Evolutionary conservation across 1,140 invertebrate genomes (phyloP).

Genomic region (Heliconius eleuchia): DNA sequence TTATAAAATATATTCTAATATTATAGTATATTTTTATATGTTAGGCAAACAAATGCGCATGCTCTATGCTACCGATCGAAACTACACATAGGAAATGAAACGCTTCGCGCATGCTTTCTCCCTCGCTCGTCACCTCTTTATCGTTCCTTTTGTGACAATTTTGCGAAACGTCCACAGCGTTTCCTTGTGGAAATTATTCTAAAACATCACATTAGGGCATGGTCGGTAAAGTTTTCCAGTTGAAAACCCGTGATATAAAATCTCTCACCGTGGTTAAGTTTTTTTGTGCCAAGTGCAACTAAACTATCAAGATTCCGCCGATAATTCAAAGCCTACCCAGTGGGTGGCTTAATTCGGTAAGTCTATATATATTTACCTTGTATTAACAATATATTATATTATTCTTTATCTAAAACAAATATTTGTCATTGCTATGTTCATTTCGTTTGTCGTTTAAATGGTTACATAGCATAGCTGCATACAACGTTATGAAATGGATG

Average conservation of each 20-base stretch:
- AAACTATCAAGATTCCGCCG: conserved; percentile 82
- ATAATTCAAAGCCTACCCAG: conserved; percentile 80
- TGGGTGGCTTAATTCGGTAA: conserved; percentile 81
- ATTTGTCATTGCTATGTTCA: conserved; percentile 4
- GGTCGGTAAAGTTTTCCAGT: conserved; percentile 73
- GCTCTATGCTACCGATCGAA: conserved; percentile 55
- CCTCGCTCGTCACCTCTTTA: conserved; percentile 26
- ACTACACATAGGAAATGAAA: conserved; percentile 33
- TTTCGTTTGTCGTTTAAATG: background rate
- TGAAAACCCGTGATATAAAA: conserved; percentile 73
- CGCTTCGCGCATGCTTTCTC: conserved; percentile 20
- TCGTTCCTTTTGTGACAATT: conserved; percentile 74
- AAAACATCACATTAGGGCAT: conserved; percentile 76
- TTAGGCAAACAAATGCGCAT: conserved; percentile 44
- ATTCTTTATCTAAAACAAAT: conserved; percentile 30
- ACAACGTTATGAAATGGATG: conserved; percentile 22
- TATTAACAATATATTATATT: conserved; percentile 16
- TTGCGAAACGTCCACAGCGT: conserved; percentile 67
- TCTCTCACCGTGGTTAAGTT: conserved; percentile 74
- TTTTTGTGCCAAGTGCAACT: conserved; percentile 80
- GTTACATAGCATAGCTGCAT: conserved; percentile 19
- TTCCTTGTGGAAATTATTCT: conserved; percentile 66
- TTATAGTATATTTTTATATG: background rate
- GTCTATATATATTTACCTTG: conserved; percentile 45
- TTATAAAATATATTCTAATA: background rate